These are phyloP conservation scores for Megaustenia siamemsis DNA, from an alignment of 2,888 invertebrate genomes.

Conservation along the genomic window DNA sequence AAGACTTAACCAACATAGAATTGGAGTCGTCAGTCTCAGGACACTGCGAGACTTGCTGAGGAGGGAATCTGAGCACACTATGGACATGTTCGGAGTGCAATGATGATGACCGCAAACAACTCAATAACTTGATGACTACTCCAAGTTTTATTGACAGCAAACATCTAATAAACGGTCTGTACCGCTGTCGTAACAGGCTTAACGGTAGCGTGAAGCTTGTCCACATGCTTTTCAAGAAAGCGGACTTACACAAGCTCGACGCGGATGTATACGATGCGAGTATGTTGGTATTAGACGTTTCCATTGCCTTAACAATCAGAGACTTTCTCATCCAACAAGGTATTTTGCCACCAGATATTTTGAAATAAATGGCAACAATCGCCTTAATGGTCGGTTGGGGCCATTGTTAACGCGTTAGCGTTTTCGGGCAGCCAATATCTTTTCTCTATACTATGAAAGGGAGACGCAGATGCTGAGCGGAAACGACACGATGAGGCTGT, in stretches of 20 bases:
- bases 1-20: too few relatives aligned
- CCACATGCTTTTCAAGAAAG: not conserved
- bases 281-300: not conserved
- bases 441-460: constrained; percentile 2
- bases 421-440: constrained; percentile 1
- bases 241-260: not conserved
- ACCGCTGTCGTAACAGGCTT: not conserved
- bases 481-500: constrained; percentile 29
- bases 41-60: too few relatives aligned
- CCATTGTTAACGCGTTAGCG: not conserved
- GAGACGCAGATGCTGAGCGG: not conserved
- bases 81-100: too few relatives aligned
- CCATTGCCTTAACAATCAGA: not conserved
- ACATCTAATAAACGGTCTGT: not conserved
- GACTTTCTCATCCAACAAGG: not conserved
- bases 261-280: not conserved
- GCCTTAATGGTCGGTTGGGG: constrained; percentile 2
- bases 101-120: too few relatives aligned
- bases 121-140: too few relatives aligned
- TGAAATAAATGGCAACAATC: constrained; percentile 17
- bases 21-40: too few relatives aligned
- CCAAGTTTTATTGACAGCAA: not conserved
- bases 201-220: not conserved
- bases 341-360: not conserved
- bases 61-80: too few relatives aligned